Evolutionary conservation across 2,113 vertebrate species (phyloP).

Genomic region (Arvicanthis niloticus): DNA sequence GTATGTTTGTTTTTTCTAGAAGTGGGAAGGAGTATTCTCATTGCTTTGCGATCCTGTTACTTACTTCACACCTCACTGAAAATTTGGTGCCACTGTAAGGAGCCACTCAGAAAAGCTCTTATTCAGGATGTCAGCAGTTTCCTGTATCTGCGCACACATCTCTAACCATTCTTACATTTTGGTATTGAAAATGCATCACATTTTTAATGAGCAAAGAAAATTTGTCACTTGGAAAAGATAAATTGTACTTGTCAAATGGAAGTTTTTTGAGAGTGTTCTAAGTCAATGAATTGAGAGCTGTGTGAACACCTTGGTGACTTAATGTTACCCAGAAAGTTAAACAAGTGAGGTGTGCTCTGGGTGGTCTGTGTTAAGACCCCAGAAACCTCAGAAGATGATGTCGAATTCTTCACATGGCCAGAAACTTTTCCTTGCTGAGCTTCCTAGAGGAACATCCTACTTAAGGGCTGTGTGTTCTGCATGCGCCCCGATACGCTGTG

Average conservation of each 20-base stretch:
- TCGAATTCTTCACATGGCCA: not conserved
- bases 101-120: not conserved
- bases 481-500: not conserved
- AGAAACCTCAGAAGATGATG: not conserved
- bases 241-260: conserved; percentile 18
- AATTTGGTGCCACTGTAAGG: not conserved
- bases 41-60: not conserved
- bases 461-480: not conserved
- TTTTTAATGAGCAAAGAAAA: conserved; percentile 35
- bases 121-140: not conserved
- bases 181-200: not conserved
- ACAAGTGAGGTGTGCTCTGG: not conserved
- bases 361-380: not conserved
- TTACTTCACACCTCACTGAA: not conserved
- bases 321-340: not conserved
- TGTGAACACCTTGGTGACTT: conserved; percentile 1
- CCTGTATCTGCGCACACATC: not conserved
- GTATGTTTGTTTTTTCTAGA: not conserved
- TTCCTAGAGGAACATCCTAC: conserved; percentile 44
- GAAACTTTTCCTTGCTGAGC: not conserved
- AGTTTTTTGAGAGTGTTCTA: not conserved
- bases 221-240: conserved; percentile 7
- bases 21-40: not conserved
- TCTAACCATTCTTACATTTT: not conserved
- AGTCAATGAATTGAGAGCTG: not conserved